Base-by-base conservation (phyloP, 2,113 vertebrate genomes). In the Rhineura floridana region DNA sequence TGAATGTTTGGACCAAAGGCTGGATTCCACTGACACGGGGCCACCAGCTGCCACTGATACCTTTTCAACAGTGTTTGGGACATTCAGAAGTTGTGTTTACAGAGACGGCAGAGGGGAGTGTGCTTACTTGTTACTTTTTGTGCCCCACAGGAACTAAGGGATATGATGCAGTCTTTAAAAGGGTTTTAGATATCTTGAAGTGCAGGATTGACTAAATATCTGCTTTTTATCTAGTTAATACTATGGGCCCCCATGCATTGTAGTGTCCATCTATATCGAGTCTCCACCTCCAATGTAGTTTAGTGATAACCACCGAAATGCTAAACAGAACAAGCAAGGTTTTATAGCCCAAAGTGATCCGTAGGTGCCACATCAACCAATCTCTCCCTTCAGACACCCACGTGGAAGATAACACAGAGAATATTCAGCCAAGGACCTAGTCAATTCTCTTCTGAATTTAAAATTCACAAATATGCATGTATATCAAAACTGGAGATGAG, bases 291-390 rank as follows among this genome's bases (percentile, higher is more conserved):
- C 92, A 94, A 93, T 95, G 94, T 89, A 79, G 78, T 90, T 91
- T 33, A 92, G 93, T 36, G 95, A 96, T 94, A 96, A 95, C 91
- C 86, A 90, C 91, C 83, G 85, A 94, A 94, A 95, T 93, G 93
- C 93, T 95, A 94, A 95, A 90, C 90, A 92, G 94, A 94, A 89
- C 95, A 94, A 95, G 91, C 89, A 92, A 91, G 84, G 89, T 94
- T 95, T 95, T 91, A 92, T 81, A 19, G 93, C 95, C 93, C 94
- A 55, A 90, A 93, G 95, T 91, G 88, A 94, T 94, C 95, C 90
- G 91, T 93, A 95, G 93, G 95, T 95, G 91, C 89, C 89, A 86
- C 91, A 95, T 94, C 94, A 93, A 91, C 90, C 95, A 91, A 95
- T 94, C 95, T 95, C 69, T 92, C 63, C 93, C 93, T 93, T 94